Evolutionary conservation across 2,888 invertebrate genomes (phyloP).

Genomic region (Yponomeuta malinellus): DNA sequence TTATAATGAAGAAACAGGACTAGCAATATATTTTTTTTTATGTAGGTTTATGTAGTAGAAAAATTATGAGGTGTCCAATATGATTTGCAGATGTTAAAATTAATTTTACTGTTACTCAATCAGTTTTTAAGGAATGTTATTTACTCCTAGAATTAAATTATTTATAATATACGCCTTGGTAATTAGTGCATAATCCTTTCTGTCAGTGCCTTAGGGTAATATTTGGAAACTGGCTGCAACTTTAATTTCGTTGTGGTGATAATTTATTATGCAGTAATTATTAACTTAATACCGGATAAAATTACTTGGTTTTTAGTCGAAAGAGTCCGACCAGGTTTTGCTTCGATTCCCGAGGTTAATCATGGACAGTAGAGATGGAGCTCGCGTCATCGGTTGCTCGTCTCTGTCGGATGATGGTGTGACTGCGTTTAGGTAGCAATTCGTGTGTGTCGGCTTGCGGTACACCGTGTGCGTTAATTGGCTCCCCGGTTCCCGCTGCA

Average conservation of each 20-base stretch:
- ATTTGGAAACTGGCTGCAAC: slow-evolving; percentile 48
- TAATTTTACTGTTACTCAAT: slow-evolving; percentile 43
- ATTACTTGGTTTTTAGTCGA: no score
- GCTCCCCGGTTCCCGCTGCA: no score
- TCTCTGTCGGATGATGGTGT: no score
- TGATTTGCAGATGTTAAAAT: slow-evolving; percentile 46
- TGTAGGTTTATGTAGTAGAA: slow-evolving; percentile 19
- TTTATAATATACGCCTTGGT: slow-evolving; percentile 49
- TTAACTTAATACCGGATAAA: no score
- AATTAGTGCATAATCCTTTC: slow-evolving; percentile 62
- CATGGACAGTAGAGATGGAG: no score
- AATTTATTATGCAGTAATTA: neutral
- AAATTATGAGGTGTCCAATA: slow-evolving; percentile 12
- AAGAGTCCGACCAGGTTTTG: no score
- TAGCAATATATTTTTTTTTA: slow-evolving; percentile 23
- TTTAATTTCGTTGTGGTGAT: slow-evolving; percentile 4
- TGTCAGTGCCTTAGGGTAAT: slow-evolving; percentile 71
- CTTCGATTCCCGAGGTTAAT: no score
- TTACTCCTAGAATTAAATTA: slow-evolving; percentile 62
- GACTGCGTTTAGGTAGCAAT: no score
- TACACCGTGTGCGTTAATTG: no score
- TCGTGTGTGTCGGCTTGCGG: no score
- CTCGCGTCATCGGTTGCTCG: no score
- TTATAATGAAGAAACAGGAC: slow-evolving; percentile 19
- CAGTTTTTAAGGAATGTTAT: slow-evolving; percentile 65